A percentile compares a stretch with the other conserved stretches of the same genome.
These are phyloP conservation scores for Phylloscopus trochilus DNA, from an alignment of 2,113 vertebrate genomes.

Conservation along the genomic window DNA sequence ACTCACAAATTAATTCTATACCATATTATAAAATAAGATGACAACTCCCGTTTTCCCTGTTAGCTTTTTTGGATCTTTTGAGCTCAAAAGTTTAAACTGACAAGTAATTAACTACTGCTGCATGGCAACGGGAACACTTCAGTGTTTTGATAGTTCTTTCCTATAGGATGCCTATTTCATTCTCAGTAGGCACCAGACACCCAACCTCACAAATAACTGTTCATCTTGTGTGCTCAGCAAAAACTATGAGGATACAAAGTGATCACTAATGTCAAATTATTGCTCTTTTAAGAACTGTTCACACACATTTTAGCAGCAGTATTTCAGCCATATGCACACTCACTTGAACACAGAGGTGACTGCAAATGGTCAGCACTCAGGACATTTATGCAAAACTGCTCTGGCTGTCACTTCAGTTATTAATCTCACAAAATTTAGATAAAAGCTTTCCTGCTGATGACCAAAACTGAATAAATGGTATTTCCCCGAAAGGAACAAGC, in stretches of 20 bases:
- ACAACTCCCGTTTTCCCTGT: neutral
- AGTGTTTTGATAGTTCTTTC: neutral
- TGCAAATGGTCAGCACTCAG: neutral
- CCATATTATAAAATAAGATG: neutral
- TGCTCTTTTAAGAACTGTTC: neutral
- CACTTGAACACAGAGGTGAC: neutral
- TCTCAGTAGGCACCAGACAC: neutral
- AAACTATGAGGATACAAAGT: neutral
- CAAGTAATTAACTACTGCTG: neutral
- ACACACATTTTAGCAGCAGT: neutral
- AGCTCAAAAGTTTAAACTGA: neutral
- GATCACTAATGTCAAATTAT: neutral
- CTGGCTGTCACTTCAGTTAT: neutral
- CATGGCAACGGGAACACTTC: neutral
- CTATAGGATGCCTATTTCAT: neutral
- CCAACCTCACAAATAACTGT: neutral
- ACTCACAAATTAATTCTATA: neutral
- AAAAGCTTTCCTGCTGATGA: neutral
- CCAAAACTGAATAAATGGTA: neutral
- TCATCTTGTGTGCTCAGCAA: neutral
- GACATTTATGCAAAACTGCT: neutral
- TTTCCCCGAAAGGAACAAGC: neutral
- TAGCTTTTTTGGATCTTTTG: neutral
- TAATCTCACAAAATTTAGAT: neutral
- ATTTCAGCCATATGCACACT: neutral